Conservation (phyloP, 2,888 invertebrate species). For the Cosmia trapezina region DNA sequence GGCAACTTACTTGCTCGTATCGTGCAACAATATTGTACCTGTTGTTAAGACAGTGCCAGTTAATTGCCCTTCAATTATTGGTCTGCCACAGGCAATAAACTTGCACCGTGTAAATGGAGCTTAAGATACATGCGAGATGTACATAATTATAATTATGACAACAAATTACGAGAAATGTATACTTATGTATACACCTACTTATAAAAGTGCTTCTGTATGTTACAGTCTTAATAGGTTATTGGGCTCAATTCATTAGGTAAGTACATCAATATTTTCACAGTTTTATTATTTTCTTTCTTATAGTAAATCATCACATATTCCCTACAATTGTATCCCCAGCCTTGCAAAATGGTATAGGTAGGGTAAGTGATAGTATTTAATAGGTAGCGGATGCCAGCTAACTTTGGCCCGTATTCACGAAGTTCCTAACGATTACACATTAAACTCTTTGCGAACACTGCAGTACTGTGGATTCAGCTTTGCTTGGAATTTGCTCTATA, state of each 20-base stretch:
- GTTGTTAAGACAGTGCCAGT: too few species aligned
- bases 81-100: too few species aligned
- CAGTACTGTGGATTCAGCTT: slow-evolving; percentile 49
- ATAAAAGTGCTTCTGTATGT: too few species aligned
- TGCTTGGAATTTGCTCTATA: slow-evolving; percentile 38
- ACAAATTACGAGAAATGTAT: too few species aligned
- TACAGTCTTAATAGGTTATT: background rate
- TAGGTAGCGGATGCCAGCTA: slow-evolving; percentile 25
- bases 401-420: slow-evolving; percentile 39
- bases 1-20: too few species aligned
- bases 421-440: slow-evolving; percentile 58
- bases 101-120: too few species aligned
- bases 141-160: too few species aligned
- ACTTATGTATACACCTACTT: too few species aligned
- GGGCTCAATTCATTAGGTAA: background rate
- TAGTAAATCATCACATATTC: background rate
- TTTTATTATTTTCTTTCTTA: background rate
- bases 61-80: too few species aligned
- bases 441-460: slow-evolving; percentile 37
- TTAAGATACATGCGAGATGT: too few species aligned
- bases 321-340: background rate
- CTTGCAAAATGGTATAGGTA: slow-evolving; percentile 19
- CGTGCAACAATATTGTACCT: too few species aligned
- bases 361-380: slow-evolving; percentile 34
- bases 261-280: too few species aligned